Evolutionary conservation across 2,797 vertebrate species (phyloP).

Genomic region (Phrynocephalus forsythii): DNA sequence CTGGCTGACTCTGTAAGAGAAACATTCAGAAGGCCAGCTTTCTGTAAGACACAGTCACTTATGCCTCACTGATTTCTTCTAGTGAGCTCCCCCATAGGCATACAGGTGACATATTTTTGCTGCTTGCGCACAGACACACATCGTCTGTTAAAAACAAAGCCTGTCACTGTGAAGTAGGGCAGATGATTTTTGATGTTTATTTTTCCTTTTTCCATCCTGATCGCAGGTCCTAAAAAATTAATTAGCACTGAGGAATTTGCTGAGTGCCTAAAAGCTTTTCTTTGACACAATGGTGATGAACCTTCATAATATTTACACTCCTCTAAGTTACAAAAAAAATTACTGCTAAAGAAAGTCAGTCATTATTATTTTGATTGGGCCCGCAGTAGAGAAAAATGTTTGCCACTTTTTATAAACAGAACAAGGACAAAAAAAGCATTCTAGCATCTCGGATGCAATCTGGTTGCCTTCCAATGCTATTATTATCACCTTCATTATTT

Average conservation of each 20-base stretch:
- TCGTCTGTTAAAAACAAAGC: constrained; percentile 3
- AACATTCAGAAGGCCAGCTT: not conserved
- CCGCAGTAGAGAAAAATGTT: accelerated
- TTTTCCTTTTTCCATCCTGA: constrained; percentile 20
- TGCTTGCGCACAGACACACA: constrained; percentile 8
- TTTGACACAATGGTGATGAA: not conserved
- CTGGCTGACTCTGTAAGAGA: not conserved
- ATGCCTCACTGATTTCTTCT: constrained; percentile 2
- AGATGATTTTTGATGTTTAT: not conserved
- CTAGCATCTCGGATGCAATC: not conserved
- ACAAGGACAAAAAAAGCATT: not conserved
- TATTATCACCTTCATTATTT: not conserved
- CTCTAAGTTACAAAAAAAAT: not conserved
- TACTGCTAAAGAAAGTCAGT: not conserved
- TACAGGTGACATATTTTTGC: constrained; percentile 9
- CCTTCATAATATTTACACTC: not conserved
- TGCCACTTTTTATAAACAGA: not conserved
- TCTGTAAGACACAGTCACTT: not conserved
- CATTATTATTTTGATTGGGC: not conserved
- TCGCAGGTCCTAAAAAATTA: constrained; percentile 24
- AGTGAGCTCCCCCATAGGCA: not conserved
- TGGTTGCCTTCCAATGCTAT: not conserved
- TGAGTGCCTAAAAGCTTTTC: not conserved
- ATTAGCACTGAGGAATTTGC: constrained; percentile 19
- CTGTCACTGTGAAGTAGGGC: constrained; percentile 18